A percentile compares a stretch with the other conserved stretches of the same genome.
Conservation (phyloP, 1,140 invertebrate species). For the Oreohelix idahoensis region DNA sequence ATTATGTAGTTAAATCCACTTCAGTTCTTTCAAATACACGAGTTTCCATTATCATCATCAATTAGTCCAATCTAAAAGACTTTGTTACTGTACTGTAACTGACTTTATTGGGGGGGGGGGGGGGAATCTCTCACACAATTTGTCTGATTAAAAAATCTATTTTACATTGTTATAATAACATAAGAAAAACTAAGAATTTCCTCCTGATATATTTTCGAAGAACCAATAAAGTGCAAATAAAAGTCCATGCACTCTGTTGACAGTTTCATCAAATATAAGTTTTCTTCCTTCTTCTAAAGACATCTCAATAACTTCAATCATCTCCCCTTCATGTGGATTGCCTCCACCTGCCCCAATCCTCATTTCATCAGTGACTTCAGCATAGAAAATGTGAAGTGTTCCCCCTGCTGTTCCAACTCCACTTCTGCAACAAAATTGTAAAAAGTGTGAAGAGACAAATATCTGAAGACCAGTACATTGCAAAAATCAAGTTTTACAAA, state of each 20-base stretch:
- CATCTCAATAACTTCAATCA: constrained; percentile 93
- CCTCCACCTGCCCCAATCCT: constrained; percentile 84
- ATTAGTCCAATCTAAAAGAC: too few relatives aligned
- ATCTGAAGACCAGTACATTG: neutral
- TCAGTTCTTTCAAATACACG: too few relatives aligned
- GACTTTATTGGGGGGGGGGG: too few relatives aligned
- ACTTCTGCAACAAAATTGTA: constrained; percentile 66
- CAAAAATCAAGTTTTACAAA: too few relatives aligned
- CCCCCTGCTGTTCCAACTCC: constrained; percentile 78
- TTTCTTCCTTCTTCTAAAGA: constrained; percentile 81
- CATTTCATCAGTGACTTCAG: constrained; percentile 94
- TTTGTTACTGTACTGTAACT: too few relatives aligned
- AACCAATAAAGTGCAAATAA: constrained; percentile 89
- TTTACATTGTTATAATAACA: too few relatives aligned
- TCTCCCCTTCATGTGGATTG: constrained; percentile 86
- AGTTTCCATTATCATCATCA: too few relatives aligned
- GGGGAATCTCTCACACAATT: too few relatives aligned
- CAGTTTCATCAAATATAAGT: constrained; percentile 80
- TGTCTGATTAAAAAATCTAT: too few relatives aligned
- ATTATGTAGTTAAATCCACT: too few relatives aligned
- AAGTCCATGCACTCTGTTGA: constrained; percentile 84
- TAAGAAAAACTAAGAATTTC: neutral
- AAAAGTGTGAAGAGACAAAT: constrained; percentile 63
- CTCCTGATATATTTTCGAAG: constrained; percentile 57
- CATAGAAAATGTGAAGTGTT: constrained; percentile 88